Percentiles rank a stretch among this genome's conserved stretches.
Conservation (phyloP, 2,888 invertebrate species). For the Litoditis marina region DNA sequence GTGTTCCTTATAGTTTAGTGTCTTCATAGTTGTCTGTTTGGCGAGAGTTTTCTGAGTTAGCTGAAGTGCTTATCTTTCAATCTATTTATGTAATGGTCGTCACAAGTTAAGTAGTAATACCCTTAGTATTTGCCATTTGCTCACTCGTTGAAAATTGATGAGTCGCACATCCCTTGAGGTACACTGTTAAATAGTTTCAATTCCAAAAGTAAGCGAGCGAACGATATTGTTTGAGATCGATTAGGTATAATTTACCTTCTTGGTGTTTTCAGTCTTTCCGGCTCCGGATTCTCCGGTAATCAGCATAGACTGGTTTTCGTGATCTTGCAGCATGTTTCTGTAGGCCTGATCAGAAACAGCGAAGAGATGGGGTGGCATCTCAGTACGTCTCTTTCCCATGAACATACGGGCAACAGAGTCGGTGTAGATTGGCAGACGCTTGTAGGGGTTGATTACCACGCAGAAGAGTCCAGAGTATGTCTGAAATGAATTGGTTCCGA, state of each 20-base stretch:
- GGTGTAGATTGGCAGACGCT: slow-evolving; percentile 60
- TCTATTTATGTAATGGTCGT: too few relatives aligned
- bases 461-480: slow-evolving; percentile 61
- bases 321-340: slow-evolving; percentile 76
- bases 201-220: too few relatives aligned
- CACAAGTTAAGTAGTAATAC: too few relatives aligned
- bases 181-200: too few relatives aligned
- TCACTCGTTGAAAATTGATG: too few relatives aligned
- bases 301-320: slow-evolving; percentile 80
- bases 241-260: slow-evolving; percentile 68
- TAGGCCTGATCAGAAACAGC: slow-evolving; percentile 91
- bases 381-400: slow-evolving; percentile 98
- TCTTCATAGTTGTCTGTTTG: slow-evolving; percentile 67
- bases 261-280: slow-evolving; percentile 99
- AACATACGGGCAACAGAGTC: slow-evolving; percentile 70
- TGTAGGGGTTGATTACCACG: slow-evolving; percentile 61
- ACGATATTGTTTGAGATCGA: too few relatives aligned
- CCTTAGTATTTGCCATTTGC: too few relatives aligned
- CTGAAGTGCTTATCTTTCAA: too few relatives aligned
- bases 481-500: too few relatives aligned
- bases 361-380: slow-evolving; percentile 99
- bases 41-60: too few relatives aligned
- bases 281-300: slow-evolving; percentile 97
- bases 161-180: too few relatives aligned
- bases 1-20: too few relatives aligned